Percentiles rank a stretch among this genome's conserved stretches.
Conservation (phyloP, 2,113 vertebrate species). For the Hemibagrus wyckioides region DNA sequence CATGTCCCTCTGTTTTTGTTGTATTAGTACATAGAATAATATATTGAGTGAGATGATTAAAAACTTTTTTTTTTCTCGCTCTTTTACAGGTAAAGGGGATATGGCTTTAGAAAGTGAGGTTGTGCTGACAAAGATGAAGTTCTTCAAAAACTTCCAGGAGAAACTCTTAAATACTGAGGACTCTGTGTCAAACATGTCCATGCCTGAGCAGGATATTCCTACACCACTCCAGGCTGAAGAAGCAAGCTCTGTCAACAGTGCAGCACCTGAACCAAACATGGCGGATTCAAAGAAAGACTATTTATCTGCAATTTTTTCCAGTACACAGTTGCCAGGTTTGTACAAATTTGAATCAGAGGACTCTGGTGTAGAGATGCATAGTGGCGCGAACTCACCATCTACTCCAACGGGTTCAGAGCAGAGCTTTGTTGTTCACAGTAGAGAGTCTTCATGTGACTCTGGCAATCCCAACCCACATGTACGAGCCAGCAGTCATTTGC, state of each 20-base stretch:
- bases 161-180: slow-evolving; percentile 60
- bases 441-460: slow-evolving; percentile 82
- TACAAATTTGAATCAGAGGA: slow-evolving; percentile 88
- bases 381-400: slow-evolving; percentile 82
- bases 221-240: slow-evolving; percentile 47
- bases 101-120: slow-evolving; percentile 75
- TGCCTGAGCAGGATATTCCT: slow-evolving; percentile 58
- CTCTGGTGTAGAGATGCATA: slow-evolving; percentile 83
- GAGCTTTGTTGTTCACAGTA: slow-evolving; percentile 84
- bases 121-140: slow-evolving; percentile 84
- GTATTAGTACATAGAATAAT: not conserved
- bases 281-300: slow-evolving; percentile 56
- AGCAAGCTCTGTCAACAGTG: slow-evolving; percentile 30
- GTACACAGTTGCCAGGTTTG: slow-evolving; percentile 68
- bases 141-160: slow-evolving; percentile 71
- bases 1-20: not conserved
- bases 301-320: slow-evolving; percentile 66
- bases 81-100: slow-evolving; percentile 75
- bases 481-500: slow-evolving; percentile 59
- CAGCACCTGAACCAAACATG: slow-evolving; percentile 37
- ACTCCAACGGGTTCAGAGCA: slow-evolving; percentile 80
- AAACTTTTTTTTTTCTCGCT: slow-evolving; percentile 38
- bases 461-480: slow-evolving; percentile 69
- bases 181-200: slow-evolving; percentile 58
- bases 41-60: not conserved